phyloP scores from a whole-genome alignment of 2,888 invertebrate genomes.

The Gnatocerus cornutus region DNA sequence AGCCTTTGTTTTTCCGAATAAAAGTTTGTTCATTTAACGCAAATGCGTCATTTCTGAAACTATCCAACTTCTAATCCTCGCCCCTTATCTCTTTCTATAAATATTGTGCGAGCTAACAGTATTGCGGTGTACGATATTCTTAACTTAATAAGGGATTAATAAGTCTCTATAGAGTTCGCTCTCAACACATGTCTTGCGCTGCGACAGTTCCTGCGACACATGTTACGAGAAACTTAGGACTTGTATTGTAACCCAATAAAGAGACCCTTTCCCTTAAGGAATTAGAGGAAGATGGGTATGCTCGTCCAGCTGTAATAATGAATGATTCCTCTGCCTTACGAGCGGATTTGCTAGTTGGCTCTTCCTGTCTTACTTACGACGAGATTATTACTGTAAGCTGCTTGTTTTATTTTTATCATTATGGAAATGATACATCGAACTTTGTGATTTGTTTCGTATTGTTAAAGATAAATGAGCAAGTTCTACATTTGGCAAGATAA shows the following conservation, averaged over 20 bases:
- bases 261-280: slow-evolving; percentile 18
- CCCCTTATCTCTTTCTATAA: too few relatives aligned
- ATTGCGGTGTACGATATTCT: slow-evolving; percentile 5
- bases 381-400: not conserved
- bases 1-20: too few relatives aligned
- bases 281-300: slow-evolving; percentile 18
- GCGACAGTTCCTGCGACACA: slow-evolving; percentile 27
- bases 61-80: too few relatives aligned
- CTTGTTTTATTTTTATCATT: too few relatives aligned
- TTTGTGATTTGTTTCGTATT: too few relatives aligned
- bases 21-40: too few relatives aligned
- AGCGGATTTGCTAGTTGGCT: slow-evolving; percentile 5
- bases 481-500: too few relatives aligned
- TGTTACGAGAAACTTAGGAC: slow-evolving; percentile 35
- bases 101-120: too few relatives aligned
- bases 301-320: slow-evolving; percentile 11
- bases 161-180: slow-evolving; percentile 15
- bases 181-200: slow-evolving; percentile 21
- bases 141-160: slow-evolving; percentile 34
- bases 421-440: too few relatives aligned
- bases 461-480: too few relatives aligned
- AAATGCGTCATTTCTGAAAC: too few relatives aligned
- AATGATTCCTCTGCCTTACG: slow-evolving; percentile 7
- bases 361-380: slow-evolving; percentile 6
- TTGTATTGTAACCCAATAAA: slow-evolving; percentile 28